These are phyloP conservation scores for Paralvinella palmiformis DNA, from an alignment of 1,140 invertebrate genomes.

Conservation along the genomic window DNA sequence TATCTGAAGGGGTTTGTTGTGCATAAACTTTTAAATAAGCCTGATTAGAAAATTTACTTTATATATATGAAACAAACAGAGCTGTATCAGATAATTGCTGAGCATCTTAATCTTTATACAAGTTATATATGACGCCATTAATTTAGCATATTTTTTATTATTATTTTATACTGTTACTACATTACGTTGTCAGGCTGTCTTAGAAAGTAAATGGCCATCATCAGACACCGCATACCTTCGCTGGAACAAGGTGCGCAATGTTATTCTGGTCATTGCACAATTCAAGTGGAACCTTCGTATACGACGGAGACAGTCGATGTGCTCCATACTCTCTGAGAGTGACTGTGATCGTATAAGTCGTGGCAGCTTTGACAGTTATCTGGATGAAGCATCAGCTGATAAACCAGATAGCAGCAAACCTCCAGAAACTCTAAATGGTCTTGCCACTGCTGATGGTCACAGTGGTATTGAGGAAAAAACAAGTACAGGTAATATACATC, in stretches of 20 bases:
- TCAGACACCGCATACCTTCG: slow-evolving; percentile 75
- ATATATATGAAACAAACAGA: no score
- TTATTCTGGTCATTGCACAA: slow-evolving; percentile 81
- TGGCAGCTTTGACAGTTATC: slow-evolving; percentile 43
- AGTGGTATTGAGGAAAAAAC: slow-evolving; percentile 22
- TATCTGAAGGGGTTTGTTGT: no score
- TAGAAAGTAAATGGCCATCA: slow-evolving; percentile 91
- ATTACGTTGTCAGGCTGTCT: slow-evolving; percentile 60
- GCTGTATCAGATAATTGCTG: no score
- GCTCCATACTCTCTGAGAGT: slow-evolving; percentile 46
- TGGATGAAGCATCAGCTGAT: slow-evolving; percentile 27
- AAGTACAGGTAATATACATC: slow-evolving; percentile 31
- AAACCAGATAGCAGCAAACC: no score
- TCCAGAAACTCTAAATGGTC: slow-evolving; percentile 12
- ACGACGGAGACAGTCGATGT: slow-evolving; percentile 35
- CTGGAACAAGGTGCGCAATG: slow-evolving; percentile 91
- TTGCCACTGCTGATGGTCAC: slow-evolving; percentile 7
- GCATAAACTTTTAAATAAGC: no score
- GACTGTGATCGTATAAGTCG: slow-evolving; percentile 45
- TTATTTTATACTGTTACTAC: not conserved
- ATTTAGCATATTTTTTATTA: no score
- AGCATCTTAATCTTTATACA: no score
- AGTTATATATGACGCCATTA: no score
- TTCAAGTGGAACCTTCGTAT: slow-evolving; percentile 35
- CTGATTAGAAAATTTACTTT: no score